Evolutionary conservation across 2,888 invertebrate species (phyloP), one percentile per base, ranked within the genome.

Genomic region (Orthosia gothica): DNA sequence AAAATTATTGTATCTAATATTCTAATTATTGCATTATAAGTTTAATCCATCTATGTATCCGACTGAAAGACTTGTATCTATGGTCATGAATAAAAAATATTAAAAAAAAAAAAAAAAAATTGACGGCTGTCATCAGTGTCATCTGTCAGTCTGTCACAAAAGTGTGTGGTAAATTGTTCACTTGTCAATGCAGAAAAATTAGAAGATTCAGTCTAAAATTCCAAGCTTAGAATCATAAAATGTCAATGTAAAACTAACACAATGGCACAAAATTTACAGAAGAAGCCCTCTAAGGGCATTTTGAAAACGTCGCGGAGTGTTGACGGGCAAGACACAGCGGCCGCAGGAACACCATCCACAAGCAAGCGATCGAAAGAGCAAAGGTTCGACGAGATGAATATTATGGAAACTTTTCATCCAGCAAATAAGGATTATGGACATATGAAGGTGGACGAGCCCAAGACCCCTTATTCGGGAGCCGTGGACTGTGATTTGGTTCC

Each of bases 361-460:
- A 96, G 96, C 85, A 95, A 95, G 84, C 93, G 96, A 78, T 83
- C 94, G 74, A 97, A 97, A 91, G 97, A 97, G 92, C 97, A 99
- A 91, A 98, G 99, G 97, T 99, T 99, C 97, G 99, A 99, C 95
- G 99, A 99, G 97, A 99, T 99, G 98, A 99, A 99, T 96, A 99
- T 99, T 85, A 97, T 99, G 89, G 99, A 99, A 86, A 99, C 99
- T 1, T 98, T 99, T 91, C 99, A 99, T 97, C 99, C 99, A 58
- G 97, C 98, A 32, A 99, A 99, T 93, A 99, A 99, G 96, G 99
- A 99, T 95, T 99, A 99, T 95, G 99, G 99, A 13, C 99, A 99
- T 92, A 99, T 99, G 99, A 99, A 99, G 96, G 95, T 96, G 54
- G 99, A 99, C 90, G 99, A 99, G 95, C 99, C 99, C 3, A 99